Conservation (phyloP, 1,140 invertebrate species). For the Dreissena rostriformis region DNA sequence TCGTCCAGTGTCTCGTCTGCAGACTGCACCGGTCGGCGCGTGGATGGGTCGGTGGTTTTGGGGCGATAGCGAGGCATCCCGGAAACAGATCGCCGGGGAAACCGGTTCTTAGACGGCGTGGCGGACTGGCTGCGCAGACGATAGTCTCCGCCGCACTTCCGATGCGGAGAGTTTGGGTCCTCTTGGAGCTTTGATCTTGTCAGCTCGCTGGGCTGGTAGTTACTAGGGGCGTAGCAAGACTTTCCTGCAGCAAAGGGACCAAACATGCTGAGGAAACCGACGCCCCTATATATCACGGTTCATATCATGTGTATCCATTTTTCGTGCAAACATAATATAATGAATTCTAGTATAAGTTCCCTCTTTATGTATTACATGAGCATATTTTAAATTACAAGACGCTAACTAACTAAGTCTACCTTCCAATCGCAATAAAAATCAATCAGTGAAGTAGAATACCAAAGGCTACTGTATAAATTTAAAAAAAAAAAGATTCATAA, state of each 20-base stretch:
- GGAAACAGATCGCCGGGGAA: neutral
- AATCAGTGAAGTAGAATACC: too few relatives aligned
- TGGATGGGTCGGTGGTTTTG: conserved; percentile 25
- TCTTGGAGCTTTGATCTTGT: neutral
- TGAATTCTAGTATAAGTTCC: too few relatives aligned
- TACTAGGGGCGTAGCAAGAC: conserved; percentile 65
- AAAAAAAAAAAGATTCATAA: too few relatives aligned
- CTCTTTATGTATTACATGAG: too few relatives aligned
- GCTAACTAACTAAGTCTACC: too few relatives aligned
- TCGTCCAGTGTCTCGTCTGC: neutral
- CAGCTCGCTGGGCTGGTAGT: conserved; percentile 61
- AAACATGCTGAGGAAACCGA: too few relatives aligned
- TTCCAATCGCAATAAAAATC: too few relatives aligned
- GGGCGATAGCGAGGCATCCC: conserved; percentile 4
- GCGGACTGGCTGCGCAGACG: conserved; percentile 46
- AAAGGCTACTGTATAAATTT: too few relatives aligned
- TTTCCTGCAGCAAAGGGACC: conserved; percentile 62
- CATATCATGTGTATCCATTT: too few relatives aligned
- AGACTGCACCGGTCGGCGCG: neutral
- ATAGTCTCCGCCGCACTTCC: conserved; percentile 11
- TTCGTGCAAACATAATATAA: too few relatives aligned
- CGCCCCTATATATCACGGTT: too few relatives aligned
- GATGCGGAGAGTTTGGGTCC: neutral
- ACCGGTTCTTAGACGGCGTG: neutral
- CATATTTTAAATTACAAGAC: too few relatives aligned